Percentiles rank a stretch among this genome's conserved stretches.
Conservation (phyloP, 2,888 invertebrate genomes). For the Drosophila austrosaltans region DNA sequence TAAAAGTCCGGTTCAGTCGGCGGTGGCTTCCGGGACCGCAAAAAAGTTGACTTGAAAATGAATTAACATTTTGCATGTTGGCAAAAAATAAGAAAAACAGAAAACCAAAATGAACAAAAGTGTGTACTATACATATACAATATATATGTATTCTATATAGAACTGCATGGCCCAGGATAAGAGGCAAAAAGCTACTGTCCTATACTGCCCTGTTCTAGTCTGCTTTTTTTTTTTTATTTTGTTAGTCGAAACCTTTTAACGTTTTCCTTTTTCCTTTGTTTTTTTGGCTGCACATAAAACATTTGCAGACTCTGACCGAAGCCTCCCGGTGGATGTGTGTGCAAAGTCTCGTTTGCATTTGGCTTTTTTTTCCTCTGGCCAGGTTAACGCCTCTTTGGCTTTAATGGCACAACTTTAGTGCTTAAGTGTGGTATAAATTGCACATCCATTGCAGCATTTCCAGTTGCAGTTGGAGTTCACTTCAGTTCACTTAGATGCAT, state of each 20-base stretch:
- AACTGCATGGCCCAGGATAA: constrained; percentile 30
- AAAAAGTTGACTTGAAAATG: constrained; percentile 64
- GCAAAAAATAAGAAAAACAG: constrained; percentile 22
- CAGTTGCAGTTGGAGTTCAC: constrained; percentile 37
- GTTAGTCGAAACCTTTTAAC: constrained; percentile 43
- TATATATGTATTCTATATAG: constrained; percentile 3
- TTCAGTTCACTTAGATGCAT: constrained; percentile 53
- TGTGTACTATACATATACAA: too few relatives aligned
- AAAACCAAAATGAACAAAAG: constrained; percentile 3
- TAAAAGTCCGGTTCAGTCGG: constrained; percentile 64
- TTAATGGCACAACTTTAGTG: constrained; percentile 72
- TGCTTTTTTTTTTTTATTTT: constrained; percentile 25
- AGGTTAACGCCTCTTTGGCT: constrained; percentile 69
- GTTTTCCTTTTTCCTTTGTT: constrained; percentile 30
- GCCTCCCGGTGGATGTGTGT: constrained; percentile 23
- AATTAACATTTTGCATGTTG: constrained; percentile 76
- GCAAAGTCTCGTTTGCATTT: constrained; percentile 30
- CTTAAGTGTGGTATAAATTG: constrained; percentile 76
- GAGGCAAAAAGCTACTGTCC: constrained; percentile 50
- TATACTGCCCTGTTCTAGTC: constrained; percentile 39
- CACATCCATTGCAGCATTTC: constrained; percentile 46
- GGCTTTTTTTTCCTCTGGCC: constrained; percentile 29
- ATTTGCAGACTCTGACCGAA: constrained; percentile 56
- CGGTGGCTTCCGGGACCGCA: constrained; percentile 35
- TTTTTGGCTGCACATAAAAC: constrained; percentile 56